phyloP scores from a whole-genome alignment of 1,140 invertebrate species.

The Ceratina calcarata region DNA sequence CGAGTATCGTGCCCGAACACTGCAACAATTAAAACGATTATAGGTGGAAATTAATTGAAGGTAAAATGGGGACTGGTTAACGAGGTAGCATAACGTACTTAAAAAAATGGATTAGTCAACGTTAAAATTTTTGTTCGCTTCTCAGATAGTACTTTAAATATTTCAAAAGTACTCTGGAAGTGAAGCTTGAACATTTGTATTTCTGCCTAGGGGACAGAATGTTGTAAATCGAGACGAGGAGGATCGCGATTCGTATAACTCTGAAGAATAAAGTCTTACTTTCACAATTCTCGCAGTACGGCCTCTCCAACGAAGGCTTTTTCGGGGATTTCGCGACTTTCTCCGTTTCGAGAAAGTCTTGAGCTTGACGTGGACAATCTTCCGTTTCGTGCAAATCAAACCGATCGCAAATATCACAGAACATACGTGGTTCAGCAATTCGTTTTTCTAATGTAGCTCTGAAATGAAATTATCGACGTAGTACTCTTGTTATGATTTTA shows the following conservation, averaged over 20 bases:
- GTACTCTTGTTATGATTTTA: slow-evolving; percentile 31
- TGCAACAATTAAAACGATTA: slow-evolving; percentile 43
- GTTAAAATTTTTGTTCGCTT: slow-evolving; percentile 27
- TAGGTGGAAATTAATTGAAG: slow-evolving; percentile 9
- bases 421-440: slow-evolving; percentile 88
- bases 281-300: slow-evolving; percentile 97
- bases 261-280: slow-evolving; percentile 80
- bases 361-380: slow-evolving; percentile 94
- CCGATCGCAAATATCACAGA: slow-evolving; percentile 98
- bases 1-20: slow-evolving; percentile 62
- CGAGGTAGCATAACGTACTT: background rate
- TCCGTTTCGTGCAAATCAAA: slow-evolving; percentile 98
- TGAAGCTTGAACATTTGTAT: slow-evolving; percentile 38
- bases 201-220: slow-evolving; percentile 65
- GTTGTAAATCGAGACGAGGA: background rate
- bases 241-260: background rate
- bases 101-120: background rate
- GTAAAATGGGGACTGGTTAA: background rate
- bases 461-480: slow-evolving; percentile 61
- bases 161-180: slow-evolving; percentile 2
- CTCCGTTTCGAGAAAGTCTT: slow-evolving; percentile 80
- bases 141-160: background rate
- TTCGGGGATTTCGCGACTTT: slow-evolving; percentile 75
- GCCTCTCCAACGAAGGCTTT: slow-evolving; percentile 82
- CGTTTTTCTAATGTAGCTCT: slow-evolving; percentile 76